phyloP scores from a whole-genome alignment of 1,140 invertebrate genomes.

The Steinernema khuongi region DNA sequence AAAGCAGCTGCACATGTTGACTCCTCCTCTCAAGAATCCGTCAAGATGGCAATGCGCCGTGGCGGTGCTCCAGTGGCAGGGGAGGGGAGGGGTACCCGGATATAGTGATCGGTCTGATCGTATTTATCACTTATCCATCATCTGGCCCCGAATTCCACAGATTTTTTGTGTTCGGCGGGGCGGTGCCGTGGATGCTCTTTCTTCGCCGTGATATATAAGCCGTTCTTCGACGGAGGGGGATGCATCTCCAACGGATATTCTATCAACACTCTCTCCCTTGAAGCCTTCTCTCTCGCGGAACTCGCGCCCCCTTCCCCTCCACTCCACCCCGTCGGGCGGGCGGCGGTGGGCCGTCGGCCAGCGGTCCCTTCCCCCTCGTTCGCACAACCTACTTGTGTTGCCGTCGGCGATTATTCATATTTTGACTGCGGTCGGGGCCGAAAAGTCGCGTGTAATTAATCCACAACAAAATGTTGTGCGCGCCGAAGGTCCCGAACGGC shows the following conservation, averaged over 20 bases:
- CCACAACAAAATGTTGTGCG: not conserved
- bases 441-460: not conserved
- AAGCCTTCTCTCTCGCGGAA: not conserved
- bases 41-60: not conserved
- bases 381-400: not conserved
- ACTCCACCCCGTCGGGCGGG: not conserved
- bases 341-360: not conserved
- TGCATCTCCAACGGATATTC: slow-evolving; percentile 7
- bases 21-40: not conserved
- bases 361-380: not conserved
- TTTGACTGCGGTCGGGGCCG: not conserved
- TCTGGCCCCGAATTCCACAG: slow-evolving; percentile 12
- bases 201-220: slow-evolving; percentile 9
- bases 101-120: not conserved
- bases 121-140: slow-evolving; percentile 12
- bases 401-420: slow-evolving; percentile 7
- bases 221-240: slow-evolving; percentile 10
- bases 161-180: not conserved
- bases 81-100: not conserved
- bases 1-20: too few species aligned
- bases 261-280: not conserved
- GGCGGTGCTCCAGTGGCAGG: not conserved
- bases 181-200: not conserved
- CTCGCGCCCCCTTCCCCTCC: not conserved
- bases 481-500: not conserved